Evolutionary conservation across 2,113 vertebrate species (phyloP).

Genomic region (Picathartes gymnocephalus): DNA sequence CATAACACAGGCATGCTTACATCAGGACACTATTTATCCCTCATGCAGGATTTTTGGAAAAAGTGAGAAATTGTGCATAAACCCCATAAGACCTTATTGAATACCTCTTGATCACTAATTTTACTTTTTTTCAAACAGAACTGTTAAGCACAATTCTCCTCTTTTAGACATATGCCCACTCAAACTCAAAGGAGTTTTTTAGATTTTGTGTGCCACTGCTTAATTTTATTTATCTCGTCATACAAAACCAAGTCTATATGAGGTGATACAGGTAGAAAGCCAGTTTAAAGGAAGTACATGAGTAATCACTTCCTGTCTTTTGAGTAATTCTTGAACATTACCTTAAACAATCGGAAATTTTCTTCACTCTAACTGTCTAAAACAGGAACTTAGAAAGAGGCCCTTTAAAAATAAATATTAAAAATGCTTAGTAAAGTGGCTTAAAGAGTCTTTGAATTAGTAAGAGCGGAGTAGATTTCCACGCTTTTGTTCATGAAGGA

Average conservation of each 20-base stretch:
- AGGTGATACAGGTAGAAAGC: not conserved
- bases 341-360: not conserved
- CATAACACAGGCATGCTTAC: not conserved
- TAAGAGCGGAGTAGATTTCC: not conserved
- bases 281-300: not conserved
- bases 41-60: not conserved
- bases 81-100: not conserved
- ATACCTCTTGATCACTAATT: not conserved
- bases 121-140: not conserved
- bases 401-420: not conserved
- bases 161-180: not conserved
- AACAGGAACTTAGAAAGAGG: not conserved
- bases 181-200: conserved; percentile 9
- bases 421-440: not conserved
- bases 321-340: not conserved
- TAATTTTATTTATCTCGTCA: not conserved
- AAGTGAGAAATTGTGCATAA: not conserved
- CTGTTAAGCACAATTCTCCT: not conserved
- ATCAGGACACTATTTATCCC: not conserved
- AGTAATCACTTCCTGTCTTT: not conserved
- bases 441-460: not conserved
- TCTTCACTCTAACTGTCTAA: not conserved
- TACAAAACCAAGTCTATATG: not conserved
- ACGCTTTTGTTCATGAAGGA: not conserved
- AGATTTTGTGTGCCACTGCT: not conserved